A percentile compares a stretch with the other conserved stretches of the same genome.
These are phyloP conservation scores for Centropus unirufus DNA, from an alignment of 2,113 vertebrate genomes.

Conservation along the genomic window DNA sequence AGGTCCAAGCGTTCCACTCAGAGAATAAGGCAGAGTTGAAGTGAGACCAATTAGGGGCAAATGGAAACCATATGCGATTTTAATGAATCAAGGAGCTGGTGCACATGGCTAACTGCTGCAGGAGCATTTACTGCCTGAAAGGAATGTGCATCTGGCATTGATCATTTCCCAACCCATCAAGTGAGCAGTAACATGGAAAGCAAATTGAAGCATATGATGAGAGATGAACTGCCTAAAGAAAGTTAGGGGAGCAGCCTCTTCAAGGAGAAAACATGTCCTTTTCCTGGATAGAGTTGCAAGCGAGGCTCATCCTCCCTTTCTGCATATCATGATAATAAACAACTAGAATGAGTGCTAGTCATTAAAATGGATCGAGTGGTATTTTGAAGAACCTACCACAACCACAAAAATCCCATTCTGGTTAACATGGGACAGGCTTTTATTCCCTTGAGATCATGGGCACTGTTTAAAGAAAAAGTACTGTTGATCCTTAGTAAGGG, in stretches of 20 bases:
- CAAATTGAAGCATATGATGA: slow-evolving; percentile 42
- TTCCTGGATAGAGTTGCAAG: not conserved
- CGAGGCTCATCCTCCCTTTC: not conserved
- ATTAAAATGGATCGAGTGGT: not conserved
- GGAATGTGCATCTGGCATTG: slow-evolving; percentile 54
- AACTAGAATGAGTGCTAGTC: not conserved
- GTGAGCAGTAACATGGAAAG: slow-evolving; percentile 17
- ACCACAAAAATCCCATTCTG: not conserved
- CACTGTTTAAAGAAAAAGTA: not conserved
- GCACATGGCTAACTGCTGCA: slow-evolving; percentile 26
- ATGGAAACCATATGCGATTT: slow-evolving; percentile 65
- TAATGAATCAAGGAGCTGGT: slow-evolving; percentile 56
- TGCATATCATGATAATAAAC: not conserved
- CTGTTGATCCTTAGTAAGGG: not conserved
- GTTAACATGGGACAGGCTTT: not conserved
- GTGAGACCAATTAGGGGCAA: slow-evolving; percentile 62
- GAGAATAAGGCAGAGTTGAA: slow-evolving; percentile 42
- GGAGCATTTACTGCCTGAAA: slow-evolving; percentile 60
- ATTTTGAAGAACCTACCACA: not conserved
- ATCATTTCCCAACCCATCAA: slow-evolving; percentile 41
- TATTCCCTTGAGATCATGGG: not conserved
- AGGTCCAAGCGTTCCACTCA: slow-evolving; percentile 18
- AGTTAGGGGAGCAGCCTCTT: not conserved
- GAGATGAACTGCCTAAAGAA: slow-evolving; percentile 19
- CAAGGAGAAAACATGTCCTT: not conserved